A percentile compares a stretch with the other conserved stretches of the same genome.
Evolutionary conservation across 2,113 vertebrate species (phyloP).

Genomic region (Xenopus tropicalis): UCB_Xtro_10.0 CM004443.2:29729501-29730000

Average conservation of each 20-base stretch:
- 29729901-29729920: too few species aligned
- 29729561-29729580: conserved; percentile 2
- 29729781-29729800: not conserved
- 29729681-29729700: not conserved
- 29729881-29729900: too few species aligned
- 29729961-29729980: too few species aligned
- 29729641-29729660: conserved; percentile 21
- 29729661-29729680: not conserved
- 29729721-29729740: not conserved
- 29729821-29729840: not conserved
- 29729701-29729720: not conserved
- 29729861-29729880: too few species aligned
- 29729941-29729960: too few species aligned
- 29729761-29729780: conserved; percentile 1
- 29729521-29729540: conserved; percentile 7
- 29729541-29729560: not conserved
- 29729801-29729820: not conserved
- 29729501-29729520: not conserved
- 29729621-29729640: conserved; percentile 47
- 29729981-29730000: too few species aligned
- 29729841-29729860: too few species aligned
- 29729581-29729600: conserved; percentile 21
- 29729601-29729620: conserved; percentile 28
- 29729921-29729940: too few species aligned
- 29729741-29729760: not conserved